Conservation (phyloP, 2,113 vertebrate genomes). For the Clarias gariepinus region DNA sequence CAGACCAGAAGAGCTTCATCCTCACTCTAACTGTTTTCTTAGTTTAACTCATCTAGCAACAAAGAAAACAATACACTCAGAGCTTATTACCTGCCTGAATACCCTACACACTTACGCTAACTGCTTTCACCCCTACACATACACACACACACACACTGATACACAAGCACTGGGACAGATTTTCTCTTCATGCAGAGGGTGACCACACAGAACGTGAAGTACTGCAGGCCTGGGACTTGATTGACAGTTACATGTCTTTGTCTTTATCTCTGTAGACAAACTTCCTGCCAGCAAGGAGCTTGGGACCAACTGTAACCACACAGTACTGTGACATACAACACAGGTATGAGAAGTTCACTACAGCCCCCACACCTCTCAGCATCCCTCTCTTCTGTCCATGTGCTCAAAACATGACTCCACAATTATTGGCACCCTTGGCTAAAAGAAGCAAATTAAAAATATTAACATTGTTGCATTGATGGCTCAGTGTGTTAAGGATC, state of each 20-base stretch:
- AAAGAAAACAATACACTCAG: slow-evolving; percentile 10
- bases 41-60: slow-evolving; percentile 29
- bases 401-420: neutral
- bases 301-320: slow-evolving; percentile 44
- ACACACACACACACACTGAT: neutral
- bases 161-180: neutral
- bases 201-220: neutral
- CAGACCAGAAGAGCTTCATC: slow-evolving; percentile 40
- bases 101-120: neutral
- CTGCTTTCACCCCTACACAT: neutral
- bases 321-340: slow-evolving; percentile 4
- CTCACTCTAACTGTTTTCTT: slow-evolving; percentile 48
- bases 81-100: neutral
- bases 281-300: slow-evolving; percentile 47
- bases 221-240: slow-evolving; percentile 11
- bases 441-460: neutral
- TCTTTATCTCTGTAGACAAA: slow-evolving; percentile 54
- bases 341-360: slow-evolving; percentile 16
- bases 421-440: neutral
- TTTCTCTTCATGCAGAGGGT: neutral
- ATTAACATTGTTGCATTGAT: too few relatives aligned
- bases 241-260: slow-evolving; percentile 45
- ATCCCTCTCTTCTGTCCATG: neutral
- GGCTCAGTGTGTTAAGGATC: too few relatives aligned
- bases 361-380: neutral